Conservation (phyloP, 2,113 vertebrate genomes). For the Acrocephalus kingi region DNA sequence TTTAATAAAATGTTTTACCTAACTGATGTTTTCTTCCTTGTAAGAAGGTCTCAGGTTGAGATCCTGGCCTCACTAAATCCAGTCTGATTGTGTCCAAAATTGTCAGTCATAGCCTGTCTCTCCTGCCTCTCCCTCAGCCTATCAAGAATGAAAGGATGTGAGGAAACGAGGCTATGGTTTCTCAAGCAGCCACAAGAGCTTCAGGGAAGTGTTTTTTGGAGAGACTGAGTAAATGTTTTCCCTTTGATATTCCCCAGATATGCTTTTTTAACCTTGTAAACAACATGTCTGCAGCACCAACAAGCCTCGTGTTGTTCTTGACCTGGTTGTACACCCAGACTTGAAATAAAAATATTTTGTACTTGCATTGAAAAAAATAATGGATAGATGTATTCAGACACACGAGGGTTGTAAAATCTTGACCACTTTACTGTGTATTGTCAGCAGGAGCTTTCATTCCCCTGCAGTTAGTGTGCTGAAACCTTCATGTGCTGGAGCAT, state of each 20-base stretch:
- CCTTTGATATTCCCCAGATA: neutral
- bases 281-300: neutral
- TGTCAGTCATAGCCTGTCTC: neutral
- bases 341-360: neutral
- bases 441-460: neutral
- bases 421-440: neutral
- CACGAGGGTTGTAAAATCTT: neutral
- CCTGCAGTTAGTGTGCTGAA: neutral
- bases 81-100: neutral
- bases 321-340: neutral
- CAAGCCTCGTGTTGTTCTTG: neutral
- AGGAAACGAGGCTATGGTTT: neutral
- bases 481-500: neutral
- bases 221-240: neutral
- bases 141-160: neutral
- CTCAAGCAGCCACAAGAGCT: neutral
- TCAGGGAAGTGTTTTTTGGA: neutral
- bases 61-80: neutral
- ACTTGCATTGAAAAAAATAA: neutral
- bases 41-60: neutral
- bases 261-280: neutral
- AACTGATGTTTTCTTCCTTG: neutral
- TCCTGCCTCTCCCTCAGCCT: neutral
- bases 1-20: neutral
- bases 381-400: neutral